Conservation (phyloP, 2,888 invertebrate species). For the Caenorhabditis becei region DNA sequence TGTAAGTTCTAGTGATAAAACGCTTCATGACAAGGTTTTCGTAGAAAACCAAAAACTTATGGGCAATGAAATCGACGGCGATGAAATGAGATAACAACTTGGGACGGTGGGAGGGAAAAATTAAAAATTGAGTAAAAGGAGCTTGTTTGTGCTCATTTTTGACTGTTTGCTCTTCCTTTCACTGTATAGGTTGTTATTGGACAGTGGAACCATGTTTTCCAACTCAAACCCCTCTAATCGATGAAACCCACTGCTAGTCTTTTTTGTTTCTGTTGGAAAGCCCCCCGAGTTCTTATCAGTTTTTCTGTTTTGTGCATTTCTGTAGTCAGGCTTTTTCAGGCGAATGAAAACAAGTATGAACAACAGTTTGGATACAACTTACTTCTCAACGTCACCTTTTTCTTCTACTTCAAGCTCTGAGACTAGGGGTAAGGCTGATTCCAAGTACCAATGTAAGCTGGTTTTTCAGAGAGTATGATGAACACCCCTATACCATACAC, state of each 20-base stretch:
- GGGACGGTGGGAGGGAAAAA: background rate
- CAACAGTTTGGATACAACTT: constrained; percentile 11
- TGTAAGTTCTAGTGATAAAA: constrained; percentile 30
- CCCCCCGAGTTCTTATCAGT: constrained; percentile 3
- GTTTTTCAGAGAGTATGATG: constrained; percentile 45
- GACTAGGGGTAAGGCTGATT: constrained; percentile 19
- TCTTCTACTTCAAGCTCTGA: constrained; percentile 45
- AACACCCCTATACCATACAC: constrained; percentile 37
- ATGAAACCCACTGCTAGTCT: too few species aligned
- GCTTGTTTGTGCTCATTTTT: background rate
- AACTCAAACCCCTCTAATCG: constrained; percentile 1
- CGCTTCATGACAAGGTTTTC: background rate
- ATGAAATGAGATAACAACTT: constrained; percentile 9
- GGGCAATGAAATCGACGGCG: background rate
- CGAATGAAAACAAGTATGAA: constrained; percentile 17
- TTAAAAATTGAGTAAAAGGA: background rate
- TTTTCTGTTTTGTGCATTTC: background rate
- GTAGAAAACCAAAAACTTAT: background rate
- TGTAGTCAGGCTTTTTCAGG: constrained; percentile 1
- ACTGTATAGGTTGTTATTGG: constrained; percentile 52
- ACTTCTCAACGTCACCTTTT: constrained; percentile 39
- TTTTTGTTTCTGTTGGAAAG: background rate
- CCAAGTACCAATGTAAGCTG: background rate
- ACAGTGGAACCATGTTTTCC: background rate
- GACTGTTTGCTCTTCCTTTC: constrained; percentile 30